Base-by-base conservation (phyloP, 2,888 invertebrate species). In the Hirtodrosophila cameraria region DNA sequence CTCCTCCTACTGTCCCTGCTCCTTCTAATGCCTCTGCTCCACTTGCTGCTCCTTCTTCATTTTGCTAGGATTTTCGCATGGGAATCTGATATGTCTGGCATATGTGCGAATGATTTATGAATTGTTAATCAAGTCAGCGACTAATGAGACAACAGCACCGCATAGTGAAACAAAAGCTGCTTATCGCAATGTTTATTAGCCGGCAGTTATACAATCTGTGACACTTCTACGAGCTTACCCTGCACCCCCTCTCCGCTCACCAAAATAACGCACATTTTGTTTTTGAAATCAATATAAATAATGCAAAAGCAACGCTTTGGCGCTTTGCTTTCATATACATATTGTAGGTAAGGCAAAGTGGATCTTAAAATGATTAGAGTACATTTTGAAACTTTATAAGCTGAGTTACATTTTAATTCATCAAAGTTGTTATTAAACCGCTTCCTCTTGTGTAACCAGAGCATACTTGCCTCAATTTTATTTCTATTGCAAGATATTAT, bases 151-250 rank as follows among this genome's bases (percentile, higher is more conserved):
- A 65, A 35, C 35, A 62, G 57, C 31, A 39, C 35, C 65, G 57
- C 31, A 39, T 3, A 27, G 18, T 12, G 12, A 50, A 54, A 61
- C 48, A 59, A n/a, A 71, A 64, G 57, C 61, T 50, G 58, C 77
- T 80, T 80, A 69, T 83, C 77, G 46, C 49, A 39, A 25, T 50
- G 28, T 75, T 83, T 68, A 77, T 82, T 75, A 59, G 39, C 57
- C 58, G 49, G 16, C 62, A 57, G 53, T 62, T 68, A 55, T 68
- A 45, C 18, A 50, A 46, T 35, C 41, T 11, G 46, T 33, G 11
- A n/a, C 5, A 38, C 38, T 20, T 7, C 7, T 12, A 7, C n/a
- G 1, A 8, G n/a, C n/a, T 4, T 1, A n/a, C n/a, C n/a, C n/a
- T n/a, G n/a, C n/a, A n/a, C n/a, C 12, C 9, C 31, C 41, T 5